phyloP scores from a whole-genome alignment of 2,888 invertebrate genomes.

The Ochropleura leucogaster region DNA sequence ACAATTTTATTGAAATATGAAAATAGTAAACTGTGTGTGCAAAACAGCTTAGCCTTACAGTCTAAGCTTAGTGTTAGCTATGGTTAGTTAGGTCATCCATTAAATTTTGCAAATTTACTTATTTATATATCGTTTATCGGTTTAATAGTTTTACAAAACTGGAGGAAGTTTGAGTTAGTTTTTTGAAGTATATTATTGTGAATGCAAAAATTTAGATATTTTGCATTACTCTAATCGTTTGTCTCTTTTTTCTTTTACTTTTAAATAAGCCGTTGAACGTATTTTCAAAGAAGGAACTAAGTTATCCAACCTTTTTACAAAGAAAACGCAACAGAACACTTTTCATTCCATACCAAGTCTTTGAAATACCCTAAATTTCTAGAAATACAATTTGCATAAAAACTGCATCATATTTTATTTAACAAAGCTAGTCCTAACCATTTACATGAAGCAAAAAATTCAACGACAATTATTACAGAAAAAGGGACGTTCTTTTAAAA shows the following conservation, averaged over 20 bases:
- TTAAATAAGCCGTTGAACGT: not conserved
- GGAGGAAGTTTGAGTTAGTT: no score
- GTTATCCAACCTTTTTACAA: not conserved
- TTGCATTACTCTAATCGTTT: not conserved
- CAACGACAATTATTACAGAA: conserved; percentile 17
- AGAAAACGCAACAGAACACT: not conserved
- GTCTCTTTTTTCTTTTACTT: not conserved
- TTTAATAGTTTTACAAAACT: no score
- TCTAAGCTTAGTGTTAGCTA: not conserved
- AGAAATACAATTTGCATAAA: conserved; percentile 30
- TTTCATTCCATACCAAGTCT: not conserved
- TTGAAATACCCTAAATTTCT: not conserved
- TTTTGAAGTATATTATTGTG: no score
- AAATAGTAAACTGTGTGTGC: conserved; percentile 17
- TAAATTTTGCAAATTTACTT: no score
- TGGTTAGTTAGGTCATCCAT: conserved; percentile 12
- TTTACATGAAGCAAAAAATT: conserved; percentile 11
- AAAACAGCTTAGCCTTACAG: conserved; percentile 23
- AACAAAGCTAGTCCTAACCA: not conserved
- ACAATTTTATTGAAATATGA: conserved; percentile 28
- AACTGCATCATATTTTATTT: conserved; percentile 17
- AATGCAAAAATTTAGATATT: not conserved
- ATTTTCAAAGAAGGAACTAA: not conserved
- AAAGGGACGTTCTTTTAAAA: conserved; percentile 6
- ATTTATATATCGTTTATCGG: no score